Evolutionary conservation across 1,140 invertebrate species (phyloP).

Genomic region (Eciton burchellii): DNA sequence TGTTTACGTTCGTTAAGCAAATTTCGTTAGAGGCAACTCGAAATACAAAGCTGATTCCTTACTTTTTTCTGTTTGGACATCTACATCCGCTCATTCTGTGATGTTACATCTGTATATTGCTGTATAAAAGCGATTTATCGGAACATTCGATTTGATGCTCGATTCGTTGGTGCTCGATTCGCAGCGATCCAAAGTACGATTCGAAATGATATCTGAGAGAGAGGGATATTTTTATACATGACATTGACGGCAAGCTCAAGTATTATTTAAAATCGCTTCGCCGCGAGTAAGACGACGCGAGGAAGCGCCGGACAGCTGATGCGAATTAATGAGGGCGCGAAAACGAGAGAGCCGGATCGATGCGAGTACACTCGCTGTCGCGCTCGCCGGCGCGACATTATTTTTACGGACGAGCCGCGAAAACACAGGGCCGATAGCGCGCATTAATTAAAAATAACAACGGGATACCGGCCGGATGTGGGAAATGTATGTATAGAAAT

Average conservation of each 20-base stretch:
- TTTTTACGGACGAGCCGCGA: constrained; percentile 50
- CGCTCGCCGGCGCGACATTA: constrained; percentile 44
- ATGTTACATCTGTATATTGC: too few species aligned
- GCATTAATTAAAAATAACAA: constrained; percentile 63
- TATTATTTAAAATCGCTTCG: constrained; percentile 11
- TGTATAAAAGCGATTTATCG: too few species aligned
- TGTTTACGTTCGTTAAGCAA: background rate
- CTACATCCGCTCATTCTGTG: too few species aligned
- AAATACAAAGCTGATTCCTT: too few species aligned
- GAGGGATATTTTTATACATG: background rate
- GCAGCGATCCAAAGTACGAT: constrained; percentile 3
- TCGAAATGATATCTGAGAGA: background rate
- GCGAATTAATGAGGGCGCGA: constrained; percentile 44
- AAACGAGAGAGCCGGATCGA: background rate
- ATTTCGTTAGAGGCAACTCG: background rate
- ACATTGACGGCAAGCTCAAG: background rate
- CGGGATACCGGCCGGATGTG: constrained; percentile 46
- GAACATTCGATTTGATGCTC: too few species aligned
- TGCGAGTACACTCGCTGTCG: constrained; percentile 37
- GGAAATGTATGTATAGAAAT: constrained; percentile 57
- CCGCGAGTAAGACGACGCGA: constrained; percentile 22
- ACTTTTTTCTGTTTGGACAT: too few species aligned
- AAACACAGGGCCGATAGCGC: constrained; percentile 55
- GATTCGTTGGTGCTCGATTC: background rate
- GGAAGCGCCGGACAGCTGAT: constrained; percentile 5